Evolutionary conservation across 92 coral and sea anemone genomes (phyloP), one percentile per base, ranked within the genome.

Genomic region (Porites evermanni): DNA sequence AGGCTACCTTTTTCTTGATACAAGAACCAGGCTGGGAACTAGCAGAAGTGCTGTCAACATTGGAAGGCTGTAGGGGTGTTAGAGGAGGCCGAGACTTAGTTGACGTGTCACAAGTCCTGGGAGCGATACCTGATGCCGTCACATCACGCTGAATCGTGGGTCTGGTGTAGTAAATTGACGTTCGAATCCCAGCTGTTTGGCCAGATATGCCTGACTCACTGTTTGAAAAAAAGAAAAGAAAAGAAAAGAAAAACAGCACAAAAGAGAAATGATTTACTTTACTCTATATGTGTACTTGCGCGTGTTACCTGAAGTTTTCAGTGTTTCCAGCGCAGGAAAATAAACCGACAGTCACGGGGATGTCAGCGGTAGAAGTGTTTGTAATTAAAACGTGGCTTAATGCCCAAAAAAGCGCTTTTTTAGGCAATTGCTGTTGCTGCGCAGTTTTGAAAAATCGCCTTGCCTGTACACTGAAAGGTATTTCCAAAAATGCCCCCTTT

Each of bases 121-220:
- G 14, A 29, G 63, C 52, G 38, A 77, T 63, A 65, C 85, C 72
- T 54, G 85, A 50, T 56, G 26, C 29, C 21, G 44, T 81, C 14
- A 58, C 72, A 72, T 74, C 67, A 51, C 58, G 54, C 8, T 76
- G 53, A 67, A 76, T 61, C 17, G 83, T 17, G 18, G 91, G 90
- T 63, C 91, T 79, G 19, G 92, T 82, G 76, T 80, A 93, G 80
- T 93, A 93, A 64, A 93, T 88, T 0, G 95, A 93, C 8, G 90
- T 80, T 0, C 95, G 88, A 44, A 87, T 64, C 17, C 61, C 89
- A 3, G 66, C 74, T 11, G 84, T 69, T n/a, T 79, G 72, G 17
- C 61, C 65, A 52, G 23, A 58, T 44, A 38, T 26, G 32, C 11
- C 38, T 7, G 78, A 58, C 10, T 38, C 44, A 66, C 86, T 73